Evolutionary conservation across 1,140 invertebrate species (phyloP).

Genomic region (Cyphomyrmex costatus): DNA sequence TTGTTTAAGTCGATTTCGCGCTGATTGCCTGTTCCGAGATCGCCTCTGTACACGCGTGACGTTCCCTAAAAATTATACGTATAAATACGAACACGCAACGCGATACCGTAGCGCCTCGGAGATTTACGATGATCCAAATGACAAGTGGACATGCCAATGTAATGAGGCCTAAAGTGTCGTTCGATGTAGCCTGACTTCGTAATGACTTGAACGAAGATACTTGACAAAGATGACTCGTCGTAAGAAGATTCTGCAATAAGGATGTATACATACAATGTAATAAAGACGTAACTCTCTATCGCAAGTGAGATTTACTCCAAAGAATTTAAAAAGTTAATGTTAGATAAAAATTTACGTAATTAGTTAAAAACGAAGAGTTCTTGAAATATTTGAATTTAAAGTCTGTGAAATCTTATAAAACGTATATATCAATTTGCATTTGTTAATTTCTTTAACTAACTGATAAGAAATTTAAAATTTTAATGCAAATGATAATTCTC

Average conservation of each 20-base stretch:
- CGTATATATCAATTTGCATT: neutral
- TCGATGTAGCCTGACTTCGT: constrained; percentile 28
- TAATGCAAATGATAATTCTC: neutral
- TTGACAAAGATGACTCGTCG: neutral
- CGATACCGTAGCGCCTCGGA: neutral
- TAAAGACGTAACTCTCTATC: neutral
- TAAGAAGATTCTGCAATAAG: neutral
- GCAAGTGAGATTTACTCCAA: too few species aligned
- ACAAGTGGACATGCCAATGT: constrained; percentile 35
- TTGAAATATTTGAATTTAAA: too few species aligned
- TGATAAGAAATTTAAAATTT: neutral
- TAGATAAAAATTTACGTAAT: neutral
- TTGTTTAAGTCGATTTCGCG: constrained; percentile 63
- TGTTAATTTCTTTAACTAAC: neutral
- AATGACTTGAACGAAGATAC: constrained; percentile 7
- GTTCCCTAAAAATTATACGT: constrained; percentile 58
- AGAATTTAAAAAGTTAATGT: neutral
- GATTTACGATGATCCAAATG: constrained; percentile 49
- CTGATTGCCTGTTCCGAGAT: constrained; percentile 58
- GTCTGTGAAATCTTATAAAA: neutral
- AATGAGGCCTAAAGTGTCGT: constrained; percentile 40
- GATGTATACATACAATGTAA: neutral
- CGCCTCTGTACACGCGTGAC: constrained; percentile 20
- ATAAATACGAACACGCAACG: constrained; percentile 51
- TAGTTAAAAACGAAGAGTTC: neutral